These are phyloP conservation scores for Origma solitaria DNA, from an alignment of 2,113 vertebrate species.

Conservation along the genomic window DNA sequence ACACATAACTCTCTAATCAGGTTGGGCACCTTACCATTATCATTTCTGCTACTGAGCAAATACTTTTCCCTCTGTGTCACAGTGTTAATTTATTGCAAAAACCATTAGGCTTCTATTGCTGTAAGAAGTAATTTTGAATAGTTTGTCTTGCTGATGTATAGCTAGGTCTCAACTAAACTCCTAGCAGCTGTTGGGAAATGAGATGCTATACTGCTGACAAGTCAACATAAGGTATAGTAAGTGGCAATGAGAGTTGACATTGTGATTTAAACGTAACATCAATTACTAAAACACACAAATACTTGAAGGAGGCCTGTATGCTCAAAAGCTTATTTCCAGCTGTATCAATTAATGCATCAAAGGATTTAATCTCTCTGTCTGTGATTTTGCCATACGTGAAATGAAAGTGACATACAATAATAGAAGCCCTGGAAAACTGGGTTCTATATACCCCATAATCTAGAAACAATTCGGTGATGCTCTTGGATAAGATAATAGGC, in stretches of 20 bases:
- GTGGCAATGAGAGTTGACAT: neutral
- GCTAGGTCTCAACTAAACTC: neutral
- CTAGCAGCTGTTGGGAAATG: neutral
- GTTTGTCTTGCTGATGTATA: neutral
- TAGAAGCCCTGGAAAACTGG: neutral
- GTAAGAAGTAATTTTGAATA: neutral
- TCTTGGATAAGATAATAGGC: neutral
- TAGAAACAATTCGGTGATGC: neutral
- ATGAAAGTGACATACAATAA: neutral
- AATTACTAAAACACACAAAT: neutral
- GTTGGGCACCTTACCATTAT: neutral
- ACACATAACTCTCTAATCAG: neutral
- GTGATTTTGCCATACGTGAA: neutral
- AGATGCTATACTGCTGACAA: neutral
- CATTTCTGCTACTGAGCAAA: neutral
- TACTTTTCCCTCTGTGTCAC: neutral
- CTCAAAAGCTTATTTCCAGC: neutral
- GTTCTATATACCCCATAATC: neutral
- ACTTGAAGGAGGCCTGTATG: neutral
- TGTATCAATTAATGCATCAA: neutral
- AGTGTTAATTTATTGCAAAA: constrained; percentile 7
- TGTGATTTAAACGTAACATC: neutral
- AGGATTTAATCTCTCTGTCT: neutral
- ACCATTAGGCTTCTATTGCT: neutral
- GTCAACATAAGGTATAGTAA: constrained; percentile 10